Evolutionary conservation across 2,113 vertebrate species (phyloP), one percentile per base, ranked within the genome.

Genomic region (Tenrec ecaudatus): DNA sequence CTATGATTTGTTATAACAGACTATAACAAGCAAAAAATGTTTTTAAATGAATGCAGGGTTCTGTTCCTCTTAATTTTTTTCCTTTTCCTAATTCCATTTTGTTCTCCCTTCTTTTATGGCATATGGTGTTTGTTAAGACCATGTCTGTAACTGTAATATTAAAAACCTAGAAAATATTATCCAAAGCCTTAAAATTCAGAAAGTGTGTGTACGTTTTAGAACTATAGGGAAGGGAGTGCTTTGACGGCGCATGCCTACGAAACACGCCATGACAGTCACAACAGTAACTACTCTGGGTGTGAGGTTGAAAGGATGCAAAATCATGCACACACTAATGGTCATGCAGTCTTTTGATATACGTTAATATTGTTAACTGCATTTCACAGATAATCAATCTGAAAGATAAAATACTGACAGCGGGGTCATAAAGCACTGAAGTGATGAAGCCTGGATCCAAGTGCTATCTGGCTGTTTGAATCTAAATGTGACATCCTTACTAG

Each of bases 101-200:
- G 47, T 64, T 92, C n/a, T 29, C 29, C 82, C 53, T 86, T 62
- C 58, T 68, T n/a, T 14, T 38, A 47, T 10, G 23, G 33, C 60
- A 84, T 89, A 73, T 86, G 80, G 6, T 89, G 33, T 93, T 93
- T 96, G 38, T 87, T 82, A 82, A 94, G 92, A 86, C 2, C 5
- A 31, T 62, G 31, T 77, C 27, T 89, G 64, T 86, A 66, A 64
- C 11, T 62, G 8, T 38, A 78, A 84, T 92, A 92, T 47, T 89
- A 84, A 96, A 96, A 95, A 82, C 43, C 64, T 76, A 57, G 14
- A 87, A 90, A 92, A 77, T 77, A 86, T 20, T 77, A 90, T 62
- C 40, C 33, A 12, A 27, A 95, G 60, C 10, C 58, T 95, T 81
- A 73, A 84, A 40, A 68, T 29, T 6, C 25, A 86, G 31, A 58